A percentile compares a stretch with the other conserved stretches of the same genome.
These are phyloP conservation scores for Phodopus roborovskii DNA, from an alignment of 2,113 vertebrate genomes.

Conservation along the genomic window DNA sequence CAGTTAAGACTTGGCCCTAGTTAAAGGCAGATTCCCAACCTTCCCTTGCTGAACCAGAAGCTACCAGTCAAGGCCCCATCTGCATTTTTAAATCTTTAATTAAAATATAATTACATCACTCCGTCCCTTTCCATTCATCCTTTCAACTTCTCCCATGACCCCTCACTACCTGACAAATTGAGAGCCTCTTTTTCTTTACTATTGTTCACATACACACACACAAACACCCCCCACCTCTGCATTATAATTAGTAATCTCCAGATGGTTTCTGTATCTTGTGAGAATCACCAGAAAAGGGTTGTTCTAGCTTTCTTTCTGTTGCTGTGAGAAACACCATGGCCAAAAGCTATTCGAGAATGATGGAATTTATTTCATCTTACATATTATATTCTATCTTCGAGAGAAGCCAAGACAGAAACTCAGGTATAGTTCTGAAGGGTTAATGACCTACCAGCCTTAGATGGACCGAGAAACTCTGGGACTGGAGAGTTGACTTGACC, in stretches of 20 bases:
- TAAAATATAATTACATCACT: not conserved
- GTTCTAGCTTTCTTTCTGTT: not conserved
- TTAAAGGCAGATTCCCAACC: constrained; percentile 30
- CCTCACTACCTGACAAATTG: not conserved
- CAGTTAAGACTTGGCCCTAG: not conserved
- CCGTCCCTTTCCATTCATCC: not conserved
- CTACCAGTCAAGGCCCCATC: not conserved
- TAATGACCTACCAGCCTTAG: not conserved
- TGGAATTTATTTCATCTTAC: not conserved
- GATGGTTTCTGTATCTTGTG: not conserved
- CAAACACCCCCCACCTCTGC: too few species aligned
- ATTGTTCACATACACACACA: not conserved
- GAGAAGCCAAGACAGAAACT: too few species aligned
- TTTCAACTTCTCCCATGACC: not conserved
- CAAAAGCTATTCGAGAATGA: not conserved
- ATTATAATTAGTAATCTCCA: not conserved
- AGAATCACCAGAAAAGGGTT: not conserved
- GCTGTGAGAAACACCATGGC: not conserved
- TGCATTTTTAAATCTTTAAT: not conserved
- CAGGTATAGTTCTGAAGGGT: not conserved
- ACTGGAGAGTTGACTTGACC: not conserved
- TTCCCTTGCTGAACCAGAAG: not conserved
- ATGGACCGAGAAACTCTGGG: not conserved
- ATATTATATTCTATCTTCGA: too few species aligned
- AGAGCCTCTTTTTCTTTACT: not conserved